Evolutionary conservation across 2,113 vertebrate species (phyloP), one percentile per base, ranked within the genome.

Genomic region (Nyctibius bracteatus): DNA sequence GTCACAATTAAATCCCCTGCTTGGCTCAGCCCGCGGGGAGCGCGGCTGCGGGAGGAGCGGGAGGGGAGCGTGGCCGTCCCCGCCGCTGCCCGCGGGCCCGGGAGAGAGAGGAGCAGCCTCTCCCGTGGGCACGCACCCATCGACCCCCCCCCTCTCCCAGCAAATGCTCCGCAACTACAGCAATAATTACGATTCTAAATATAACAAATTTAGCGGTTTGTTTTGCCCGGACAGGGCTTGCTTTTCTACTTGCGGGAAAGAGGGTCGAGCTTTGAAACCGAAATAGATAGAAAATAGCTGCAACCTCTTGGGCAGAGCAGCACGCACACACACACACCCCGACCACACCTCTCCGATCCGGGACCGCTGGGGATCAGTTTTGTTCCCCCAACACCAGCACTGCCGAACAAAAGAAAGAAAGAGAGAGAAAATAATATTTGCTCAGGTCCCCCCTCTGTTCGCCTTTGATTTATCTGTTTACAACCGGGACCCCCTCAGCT

Each of bases 381-480:
- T 78, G 91, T 66, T 79, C 92, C 96, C 90, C 71, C 82, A 86
- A 73, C 92, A 74, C 74, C 94, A 47, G 31, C 88, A 6, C 70
- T 8, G 68, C 82, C 35, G 63, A 72, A 95, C 91, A 94, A 94
- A 90, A 89, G 93, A 41, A 47, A 86, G 66, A 84, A 72, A 81
- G 79, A 57, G 74, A 35, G 62, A 89, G 92, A 94, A 96, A 96
- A 95, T 81, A 95, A 71, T 78, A 91, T 94, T 93, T 94, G 90
- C 55, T 88, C 92, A 59, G 91, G 83, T 96, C 88, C 67, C 80
- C 84, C 44, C 88, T 93, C 91, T 21, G 93, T 12, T 91, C 73
- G 91, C 94, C 95, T 96, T 96, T 97, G 93, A 96, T 98, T 97
- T 97, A 97, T 96, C 94, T 97, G 96, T 97, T 97, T 97, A 95